Evolutionary conservation across 2,888 invertebrate species (phyloP).

Genomic region (Standfussiana lucernea): DNA sequence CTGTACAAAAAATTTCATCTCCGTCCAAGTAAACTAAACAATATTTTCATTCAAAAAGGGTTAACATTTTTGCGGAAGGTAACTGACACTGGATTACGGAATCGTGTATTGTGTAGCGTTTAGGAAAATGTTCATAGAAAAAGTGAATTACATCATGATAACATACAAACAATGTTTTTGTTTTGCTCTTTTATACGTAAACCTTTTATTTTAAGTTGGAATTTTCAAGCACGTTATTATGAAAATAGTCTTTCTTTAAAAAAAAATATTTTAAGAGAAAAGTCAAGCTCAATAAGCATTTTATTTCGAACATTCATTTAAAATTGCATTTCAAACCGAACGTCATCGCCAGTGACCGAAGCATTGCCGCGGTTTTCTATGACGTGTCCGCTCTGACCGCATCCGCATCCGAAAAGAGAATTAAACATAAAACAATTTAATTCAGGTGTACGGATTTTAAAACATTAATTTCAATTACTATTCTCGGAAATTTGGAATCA

Average conservation of each 20-base stretch:
- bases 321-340: slow-evolving; percentile 61
- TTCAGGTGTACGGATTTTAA: slow-evolving; percentile 41
- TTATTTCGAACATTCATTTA: slow-evolving; percentile 30
- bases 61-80: slow-evolving; percentile 35
- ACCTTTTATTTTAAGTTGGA: background rate
- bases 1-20: slow-evolving; percentile 54
- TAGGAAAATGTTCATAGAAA: slow-evolving; percentile 15
- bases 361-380: slow-evolving; percentile 66
- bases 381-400: slow-evolving; percentile 63
- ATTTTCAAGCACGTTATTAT: background rate
- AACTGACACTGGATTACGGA: slow-evolving; percentile 34
- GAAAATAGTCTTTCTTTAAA: background rate
- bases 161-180: background rate
- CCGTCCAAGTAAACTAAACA: slow-evolving; percentile 39
- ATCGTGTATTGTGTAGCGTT: slow-evolving; percentile 34
- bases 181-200: background rate
- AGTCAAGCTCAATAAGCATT: slow-evolving; percentile 17
- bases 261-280: background rate
- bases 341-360: slow-evolving; percentile 64
- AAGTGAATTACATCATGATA: slow-evolving; percentile 24
- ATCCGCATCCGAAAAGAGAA: slow-evolving; percentile 59
- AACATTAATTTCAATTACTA: slow-evolving; percentile 43
- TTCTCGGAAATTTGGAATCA: slow-evolving; percentile 25
- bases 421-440: slow-evolving; percentile 50
- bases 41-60: slow-evolving; percentile 52